Conservation (phyloP, 2,113 vertebrate species). For the Apeltes quadracus region DNA sequence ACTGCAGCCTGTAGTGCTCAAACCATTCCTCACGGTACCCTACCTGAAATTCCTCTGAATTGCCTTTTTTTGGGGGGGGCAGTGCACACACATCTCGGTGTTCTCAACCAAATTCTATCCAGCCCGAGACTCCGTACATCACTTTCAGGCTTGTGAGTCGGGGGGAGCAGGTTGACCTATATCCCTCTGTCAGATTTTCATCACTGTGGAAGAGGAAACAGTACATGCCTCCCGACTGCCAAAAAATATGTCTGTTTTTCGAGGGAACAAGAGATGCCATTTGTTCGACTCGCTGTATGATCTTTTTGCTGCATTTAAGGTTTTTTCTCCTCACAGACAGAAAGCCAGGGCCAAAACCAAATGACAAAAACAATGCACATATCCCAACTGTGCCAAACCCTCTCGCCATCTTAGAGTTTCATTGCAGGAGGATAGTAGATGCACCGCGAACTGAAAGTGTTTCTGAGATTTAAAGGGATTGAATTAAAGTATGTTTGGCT, state of each 20-base stretch:
- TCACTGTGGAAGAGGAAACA: slow-evolving; percentile 42
- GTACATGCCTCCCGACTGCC: slow-evolving; percentile 36
- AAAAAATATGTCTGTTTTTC: slow-evolving; percentile 37
- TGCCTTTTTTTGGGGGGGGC: slow-evolving; percentile 45
- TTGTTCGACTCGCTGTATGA: slow-evolving; percentile 23
- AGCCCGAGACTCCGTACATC: slow-evolving; percentile 56
- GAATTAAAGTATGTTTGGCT: slow-evolving; percentile 62
- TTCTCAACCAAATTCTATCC: slow-evolving; percentile 65
- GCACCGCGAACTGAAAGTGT: slow-evolving; percentile 40
- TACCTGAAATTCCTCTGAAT: slow-evolving; percentile 36
- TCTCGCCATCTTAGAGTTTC: slow-evolving; percentile 28
- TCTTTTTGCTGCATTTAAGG: slow-evolving; percentile 17
- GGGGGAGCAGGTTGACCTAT: slow-evolving; percentile 54
- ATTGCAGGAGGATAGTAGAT: slow-evolving; percentile 48
- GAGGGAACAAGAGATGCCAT: slow-evolving; percentile 20
- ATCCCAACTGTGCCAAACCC: slow-evolving; percentile 18
- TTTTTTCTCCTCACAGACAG: slow-evolving; percentile 28
- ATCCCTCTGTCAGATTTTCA: slow-evolving; percentile 63
- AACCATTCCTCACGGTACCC: slow-evolving; percentile 23
- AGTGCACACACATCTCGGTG: slow-evolving; percentile 43
- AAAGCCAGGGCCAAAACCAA: slow-evolving; percentile 9
- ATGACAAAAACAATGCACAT: slow-evolving; percentile 33
- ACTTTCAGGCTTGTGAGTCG: slow-evolving; percentile 50
- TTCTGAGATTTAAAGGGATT: slow-evolving; percentile 53
- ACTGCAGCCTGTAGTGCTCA: slow-evolving; percentile 20